Base-by-base conservation (phyloP, 2,797 vertebrate species). In the Peromyscus eremicus region DNA sequence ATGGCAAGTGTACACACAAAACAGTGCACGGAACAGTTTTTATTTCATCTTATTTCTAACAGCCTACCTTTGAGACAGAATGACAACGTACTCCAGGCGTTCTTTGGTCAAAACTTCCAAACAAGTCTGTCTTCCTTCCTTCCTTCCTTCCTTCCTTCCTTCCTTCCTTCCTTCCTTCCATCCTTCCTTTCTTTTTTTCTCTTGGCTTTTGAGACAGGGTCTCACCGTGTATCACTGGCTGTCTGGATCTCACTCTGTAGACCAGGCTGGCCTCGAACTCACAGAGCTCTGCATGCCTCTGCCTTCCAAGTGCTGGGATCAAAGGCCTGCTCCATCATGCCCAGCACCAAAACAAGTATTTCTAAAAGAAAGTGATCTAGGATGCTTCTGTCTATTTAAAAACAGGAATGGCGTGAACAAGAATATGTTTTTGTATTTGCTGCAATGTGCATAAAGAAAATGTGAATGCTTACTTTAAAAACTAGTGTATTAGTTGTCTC, bases 121-220 rank as follows among this genome's bases (percentile, higher is more conserved):
- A 21, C 29, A 66, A 17, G 1, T 68, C 40, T 68, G 0, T 32
- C 0, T 40, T 3, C 2, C n/a, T 40, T 3, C 2, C n/a, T 40
- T 1, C 13, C 6, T 37, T 19, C 17, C 1, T 27, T 16, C 23
- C 0, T 40, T 3, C 5, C n/a, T 40, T 1, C 6, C 3, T 37
- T 10, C 16, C 21, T 12, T n/a, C 1, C 9, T 79, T 79, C 21
- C 21, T 13, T 52, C 6, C 0, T 29, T 3, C 5, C 34, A 27
- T 3, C 12, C 6, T 37, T 29, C 16, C 0, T 27, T 27, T 11
- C 12, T 40, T 43, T n/a, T 43, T 32, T 32, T 6, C 40, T 21
- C 40, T 75, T 40, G 6, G 11, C 12, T 85, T 29, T 68, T 68
- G 62, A 49, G 29, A n/a, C 21, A 68, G 62, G 19, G 29, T 85